Evolutionary conservation across 2,113 vertebrate genomes (phyloP).

Genomic region (Illadopsis cleaveri): DNA sequence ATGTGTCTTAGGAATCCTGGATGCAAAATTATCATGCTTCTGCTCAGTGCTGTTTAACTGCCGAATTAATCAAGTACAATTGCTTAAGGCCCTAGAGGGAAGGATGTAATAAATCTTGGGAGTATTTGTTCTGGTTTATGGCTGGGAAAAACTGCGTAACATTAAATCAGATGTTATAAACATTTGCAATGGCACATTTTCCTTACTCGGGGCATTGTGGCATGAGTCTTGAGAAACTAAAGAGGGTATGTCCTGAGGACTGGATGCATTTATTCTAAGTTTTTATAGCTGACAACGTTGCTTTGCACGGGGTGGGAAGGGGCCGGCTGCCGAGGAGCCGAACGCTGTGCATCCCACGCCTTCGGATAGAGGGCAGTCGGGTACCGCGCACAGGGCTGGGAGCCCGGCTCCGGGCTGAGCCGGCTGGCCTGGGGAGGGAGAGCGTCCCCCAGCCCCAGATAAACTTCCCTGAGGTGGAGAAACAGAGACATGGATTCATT

Average conservation of each 20-base stretch:
- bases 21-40: conserved; percentile 42
- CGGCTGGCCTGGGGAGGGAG: background rate
- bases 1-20: conserved; percentile 52
- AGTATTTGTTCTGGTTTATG: conserved; percentile 74
- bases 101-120: conserved; percentile 75
- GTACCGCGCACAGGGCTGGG: background rate
- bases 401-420: background rate
- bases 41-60: conserved; percentile 50
- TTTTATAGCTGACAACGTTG: background rate
- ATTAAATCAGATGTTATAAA: conserved; percentile 73
- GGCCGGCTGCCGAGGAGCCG: background rate
- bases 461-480: background rate
- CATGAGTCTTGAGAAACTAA: conserved; percentile 49
- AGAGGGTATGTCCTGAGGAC: background rate
- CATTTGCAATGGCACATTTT: conserved; percentile 53
- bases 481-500: background rate
- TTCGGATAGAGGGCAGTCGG: conserved; percentile 55
- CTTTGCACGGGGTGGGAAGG: background rate
- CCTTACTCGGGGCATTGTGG: conserved; percentile 53
- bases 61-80: conserved; percentile 65
- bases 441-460: too few relatives aligned
- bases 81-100: conserved; percentile 65
- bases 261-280: background rate
- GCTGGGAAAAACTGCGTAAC: conserved; percentile 58
- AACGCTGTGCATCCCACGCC: background rate